Base-by-base conservation (phyloP, 2,113 vertebrate genomes). In the Centropus bengalensis region DNA sequence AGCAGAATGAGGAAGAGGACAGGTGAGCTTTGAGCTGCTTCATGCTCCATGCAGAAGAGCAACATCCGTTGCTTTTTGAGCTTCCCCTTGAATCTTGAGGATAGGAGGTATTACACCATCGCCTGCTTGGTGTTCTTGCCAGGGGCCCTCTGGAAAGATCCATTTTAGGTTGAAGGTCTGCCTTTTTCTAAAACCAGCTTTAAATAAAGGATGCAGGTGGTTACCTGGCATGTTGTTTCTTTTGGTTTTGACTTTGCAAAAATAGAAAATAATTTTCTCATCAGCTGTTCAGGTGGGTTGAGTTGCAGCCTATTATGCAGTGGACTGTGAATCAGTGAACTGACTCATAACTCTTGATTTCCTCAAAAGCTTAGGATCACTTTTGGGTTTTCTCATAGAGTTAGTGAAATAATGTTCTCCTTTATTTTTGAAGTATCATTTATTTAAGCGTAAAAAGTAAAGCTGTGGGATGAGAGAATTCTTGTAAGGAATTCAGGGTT, bases 161-260 rank as follows among this genome's bases (percentile, higher is more conserved):
- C 42, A 54, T 10, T 2, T 27, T n/a, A 28, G 17, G 85, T 33
- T 66, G 42, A 76, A 88, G 42, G 59, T 74, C 36, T 77, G 47
- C 70, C 74, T 59, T 87, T 82, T 76, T 85, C 87, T 76, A 80
- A 91, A 95, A 54, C 32, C 47, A 91, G 42, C 87, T 95, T 85
- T 71, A 74, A 82, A n/a, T 47, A 55, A 83, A 82, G 69, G 21
- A 38, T 62, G 21, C 0, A 68, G 60, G 13, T 59, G 0, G 1
- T 74, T 91, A 74, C 28, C 33, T 74, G 33, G 5, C 51, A 22
- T 28, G 23, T 88, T 85, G 58, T 69, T 90, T 86, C 33, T 84
- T 91, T 66, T 8, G 6, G 33, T 62, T 89, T 94, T 94, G 75
- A 89, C 49, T 7, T 80, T 49, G 27, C 49, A 2, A 24, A 92